phyloP scores from a whole-genome alignment of 30 jellyfish, hydroid and myxozoan genomes.

The Hydra vulgaris region DNA sequence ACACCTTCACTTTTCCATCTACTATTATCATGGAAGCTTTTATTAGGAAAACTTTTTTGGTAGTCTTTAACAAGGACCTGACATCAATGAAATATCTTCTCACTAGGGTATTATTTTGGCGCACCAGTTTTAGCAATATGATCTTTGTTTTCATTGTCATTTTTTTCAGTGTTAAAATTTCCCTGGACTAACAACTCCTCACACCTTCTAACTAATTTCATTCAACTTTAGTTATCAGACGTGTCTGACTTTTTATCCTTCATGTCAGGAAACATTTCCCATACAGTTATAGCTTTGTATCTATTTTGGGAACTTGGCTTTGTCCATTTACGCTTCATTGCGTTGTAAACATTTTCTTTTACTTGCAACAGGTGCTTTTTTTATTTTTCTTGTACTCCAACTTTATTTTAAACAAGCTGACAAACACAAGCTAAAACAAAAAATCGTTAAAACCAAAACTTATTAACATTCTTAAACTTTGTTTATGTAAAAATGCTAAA shows the following conservation, averaged over 20 bases:
- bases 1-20: conserved; percentile 23
- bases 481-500: not conserved
- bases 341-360: not conserved
- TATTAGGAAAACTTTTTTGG: conserved; percentile 22
- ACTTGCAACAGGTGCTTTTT: not conserved
- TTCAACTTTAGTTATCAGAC: not conserved
- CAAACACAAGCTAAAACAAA: not conserved
- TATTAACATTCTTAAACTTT: not conserved
- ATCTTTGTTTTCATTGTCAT: conserved; percentile 3
- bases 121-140: conserved; percentile 23
- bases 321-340: not conserved
- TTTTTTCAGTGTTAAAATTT: conserved; percentile 9
- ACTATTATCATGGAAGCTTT: conserved; percentile 13
- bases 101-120: conserved; percentile 10
- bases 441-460: not conserved
- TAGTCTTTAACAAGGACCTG: conserved; percentile 14
- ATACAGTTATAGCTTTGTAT: not conserved
- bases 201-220: conserved; percentile 14
- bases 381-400: not conserved
- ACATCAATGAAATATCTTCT: conserved; percentile 16
- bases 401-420: not conserved
- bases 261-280: conserved; percentile 10
- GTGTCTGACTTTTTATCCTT: not conserved
- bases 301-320: not conserved
- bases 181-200: conserved; percentile 1